Evolutionary conservation across 2,797 vertebrate species (phyloP).

Genomic region (Choloepus didactylus): DNA sequence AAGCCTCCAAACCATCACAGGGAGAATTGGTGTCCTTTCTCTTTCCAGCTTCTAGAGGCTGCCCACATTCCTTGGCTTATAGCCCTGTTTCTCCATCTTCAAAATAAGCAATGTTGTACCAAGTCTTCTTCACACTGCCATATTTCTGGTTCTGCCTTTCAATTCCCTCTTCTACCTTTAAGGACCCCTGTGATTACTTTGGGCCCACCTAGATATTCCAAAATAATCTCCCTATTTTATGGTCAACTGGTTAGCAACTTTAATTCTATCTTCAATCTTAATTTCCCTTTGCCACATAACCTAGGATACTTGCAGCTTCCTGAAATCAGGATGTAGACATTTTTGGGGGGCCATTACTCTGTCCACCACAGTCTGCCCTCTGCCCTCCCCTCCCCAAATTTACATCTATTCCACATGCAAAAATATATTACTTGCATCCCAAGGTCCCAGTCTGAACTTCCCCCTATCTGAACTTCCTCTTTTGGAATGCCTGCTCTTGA

Average conservation of each 20-base stretch:
- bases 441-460: neutral
- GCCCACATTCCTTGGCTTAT: neutral
- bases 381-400: neutral
- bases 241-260: neutral
- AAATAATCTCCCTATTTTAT: neutral
- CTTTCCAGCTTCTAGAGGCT: neutral
- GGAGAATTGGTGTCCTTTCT: no score
- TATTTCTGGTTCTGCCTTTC: neutral
- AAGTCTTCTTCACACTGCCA: neutral
- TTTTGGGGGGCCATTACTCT: neutral
- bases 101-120: neutral
- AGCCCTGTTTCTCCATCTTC: neutral
- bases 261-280: neutral
- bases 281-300: neutral
- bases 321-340: neutral
- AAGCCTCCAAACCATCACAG: no score
- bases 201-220: neutral
- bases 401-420: neutral
- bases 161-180: neutral
- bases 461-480: neutral
- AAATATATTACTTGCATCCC: no score
- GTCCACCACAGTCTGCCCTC: neutral
- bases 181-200: neutral
- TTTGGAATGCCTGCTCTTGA: neutral
- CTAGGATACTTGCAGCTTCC: neutral